Conservation (phyloP, 1,140 invertebrate species). For the Drosophila murphyi region DNA sequence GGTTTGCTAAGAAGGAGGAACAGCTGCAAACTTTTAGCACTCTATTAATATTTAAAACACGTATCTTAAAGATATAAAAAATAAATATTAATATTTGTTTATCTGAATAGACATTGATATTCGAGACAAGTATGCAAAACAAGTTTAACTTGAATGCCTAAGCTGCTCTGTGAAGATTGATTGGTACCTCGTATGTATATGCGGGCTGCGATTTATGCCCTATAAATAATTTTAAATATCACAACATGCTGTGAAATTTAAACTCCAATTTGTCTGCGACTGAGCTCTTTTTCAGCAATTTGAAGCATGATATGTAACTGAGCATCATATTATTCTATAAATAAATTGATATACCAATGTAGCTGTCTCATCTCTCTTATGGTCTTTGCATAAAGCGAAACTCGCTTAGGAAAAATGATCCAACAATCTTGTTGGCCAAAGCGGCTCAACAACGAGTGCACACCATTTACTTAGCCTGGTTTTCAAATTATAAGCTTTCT, state of each 20-base stretch:
- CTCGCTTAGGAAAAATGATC: slow-evolving; percentile 18
- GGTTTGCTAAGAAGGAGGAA: too few relatives aligned
- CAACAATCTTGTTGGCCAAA: slow-evolving; percentile 28
- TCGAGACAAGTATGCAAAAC: slow-evolving; percentile 7
- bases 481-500: slow-evolving; percentile 41
- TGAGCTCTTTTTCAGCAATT: not conserved
- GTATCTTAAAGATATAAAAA: not conserved
- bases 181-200: slow-evolving; percentile 17
- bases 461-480: slow-evolving; percentile 41
- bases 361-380: not conserved
- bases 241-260: slow-evolving; percentile 34
- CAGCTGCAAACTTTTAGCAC: not conserved
- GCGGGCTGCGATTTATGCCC: slow-evolving; percentile 17
- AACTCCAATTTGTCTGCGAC: slow-evolving; percentile 17
- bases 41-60: slow-evolving; percentile 9
- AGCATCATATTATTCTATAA: slow-evolving; percentile 14
- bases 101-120: not conserved
- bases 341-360: not conserved
- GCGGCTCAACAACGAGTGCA: slow-evolving; percentile 40
- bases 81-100: slow-evolving; percentile 22
- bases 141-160: slow-evolving; percentile 18
- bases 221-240: slow-evolving; percentile 5
- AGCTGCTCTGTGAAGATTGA: slow-evolving; percentile 15
- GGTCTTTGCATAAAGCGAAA: slow-evolving; percentile 9
- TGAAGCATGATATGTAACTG: not conserved